Conservation (phyloP, 1,140 invertebrate genomes). For the Sogatella furcifera region DNA sequence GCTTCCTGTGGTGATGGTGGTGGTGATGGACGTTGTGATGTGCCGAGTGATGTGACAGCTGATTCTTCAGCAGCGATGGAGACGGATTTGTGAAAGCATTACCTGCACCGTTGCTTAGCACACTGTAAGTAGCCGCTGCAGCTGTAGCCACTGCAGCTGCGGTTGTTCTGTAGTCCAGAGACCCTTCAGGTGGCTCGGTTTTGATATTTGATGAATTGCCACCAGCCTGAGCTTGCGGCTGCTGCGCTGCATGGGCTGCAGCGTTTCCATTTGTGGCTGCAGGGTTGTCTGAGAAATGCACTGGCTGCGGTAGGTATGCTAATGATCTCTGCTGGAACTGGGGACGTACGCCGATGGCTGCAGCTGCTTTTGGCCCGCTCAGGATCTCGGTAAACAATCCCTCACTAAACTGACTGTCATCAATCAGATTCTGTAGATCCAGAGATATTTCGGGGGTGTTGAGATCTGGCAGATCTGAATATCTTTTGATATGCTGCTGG, state of each 20-base stretch:
- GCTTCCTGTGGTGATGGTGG: slow-evolving; percentile 41
- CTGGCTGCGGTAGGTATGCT: slow-evolving; percentile 82
- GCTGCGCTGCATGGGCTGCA: slow-evolving; percentile 74
- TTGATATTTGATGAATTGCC: slow-evolving; percentile 51
- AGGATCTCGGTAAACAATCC: slow-evolving; percentile 71
- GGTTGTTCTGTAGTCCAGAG: slow-evolving; percentile 27
- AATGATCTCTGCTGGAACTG: slow-evolving; percentile 47
- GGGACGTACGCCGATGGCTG: slow-evolving; percentile 26
- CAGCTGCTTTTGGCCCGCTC: slow-evolving; percentile 39
- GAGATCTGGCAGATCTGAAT: slow-evolving; percentile 64
- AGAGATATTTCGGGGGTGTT: slow-evolving; percentile 81
- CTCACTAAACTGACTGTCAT: slow-evolving; percentile 73
- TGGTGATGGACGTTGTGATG: slow-evolving; percentile 28
- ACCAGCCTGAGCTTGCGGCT: slow-evolving; percentile 58
- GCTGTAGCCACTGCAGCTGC: slow-evolving; percentile 9
- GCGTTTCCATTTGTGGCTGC: too few species aligned
- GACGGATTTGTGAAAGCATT: slow-evolving; percentile 46
- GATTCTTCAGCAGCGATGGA: slow-evolving; percentile 22
- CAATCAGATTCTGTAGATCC: slow-evolving; percentile 78
- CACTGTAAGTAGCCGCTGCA: slow-evolving; percentile 28
- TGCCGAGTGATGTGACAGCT: slow-evolving; percentile 31
- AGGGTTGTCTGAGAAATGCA: slow-evolving; percentile 44
- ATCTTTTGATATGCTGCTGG: slow-evolving; percentile 22
- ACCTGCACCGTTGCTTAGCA: slow-evolving; percentile 39
- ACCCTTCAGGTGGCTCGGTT: slow-evolving; percentile 68